Evolutionary conservation across 2,797 vertebrate species (phyloP), one percentile per base, ranked within the genome.

Genomic region (Lithobates pipiens): DNA sequence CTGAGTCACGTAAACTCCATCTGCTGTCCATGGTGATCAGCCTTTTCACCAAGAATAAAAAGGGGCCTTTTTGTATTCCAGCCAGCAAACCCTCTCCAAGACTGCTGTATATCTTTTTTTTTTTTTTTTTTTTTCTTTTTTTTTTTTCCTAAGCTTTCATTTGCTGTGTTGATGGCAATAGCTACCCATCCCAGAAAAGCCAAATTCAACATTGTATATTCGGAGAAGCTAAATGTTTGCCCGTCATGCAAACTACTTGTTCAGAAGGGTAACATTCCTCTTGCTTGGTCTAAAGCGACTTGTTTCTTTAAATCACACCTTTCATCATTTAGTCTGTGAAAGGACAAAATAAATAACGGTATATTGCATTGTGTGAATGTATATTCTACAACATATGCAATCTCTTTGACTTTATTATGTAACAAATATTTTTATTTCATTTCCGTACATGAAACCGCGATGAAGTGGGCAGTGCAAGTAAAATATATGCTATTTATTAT

Each of bases 1-100:
- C 81, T 75, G 70, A 87, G 77, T 84, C 86, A 87, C 81, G 86
- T 83, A 87, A 87, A 83, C 76, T 75, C 86, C 86, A 87, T 87
- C 86, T 87, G 86, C 81, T 82, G 69, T 78, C 79, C 68, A 27
- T 82, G 80, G 85, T 63, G 85, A 82, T 72, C 85, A 79, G 80
- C 81, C 81, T 78, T 79, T 86, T 79, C 80, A 86, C 70, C 16
- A 61, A 76, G 76, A 73, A 87, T 36, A 71, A 82, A 79, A 77
- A 87, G 57, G 73, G 54, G 34, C 54, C 68, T 75, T 83, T 87
- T 79, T 72, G 82, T 83, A 72, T 87, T 78, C 81, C 36, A 27
- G 25, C 86, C 71, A 87, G n/a, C 76, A 87, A 87, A 70, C 50
- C 23, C 74, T 78, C 61, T 61, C 65, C 25, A 67, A 67, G 65